These are phyloP conservation scores for Labeo catla DNA, from an alignment of 2,113 vertebrate genomes.

Conservation along the genomic window DNA sequence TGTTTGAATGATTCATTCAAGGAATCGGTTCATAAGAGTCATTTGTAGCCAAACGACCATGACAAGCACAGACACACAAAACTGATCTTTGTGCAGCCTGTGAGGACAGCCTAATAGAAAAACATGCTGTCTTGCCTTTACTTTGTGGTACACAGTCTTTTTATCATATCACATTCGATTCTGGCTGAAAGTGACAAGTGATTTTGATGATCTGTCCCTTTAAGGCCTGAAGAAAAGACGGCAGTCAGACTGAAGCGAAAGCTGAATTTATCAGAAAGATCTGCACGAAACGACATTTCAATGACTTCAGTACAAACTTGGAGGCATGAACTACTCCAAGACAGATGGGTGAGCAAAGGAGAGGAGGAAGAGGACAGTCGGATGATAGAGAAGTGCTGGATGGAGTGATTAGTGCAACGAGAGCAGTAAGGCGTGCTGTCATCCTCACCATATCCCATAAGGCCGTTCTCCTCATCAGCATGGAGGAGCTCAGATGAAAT, in stretches of 20 bases:
- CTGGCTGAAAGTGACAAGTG: background rate
- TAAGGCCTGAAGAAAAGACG: background rate
- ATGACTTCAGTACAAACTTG: slow-evolving; percentile 2
- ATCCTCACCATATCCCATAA: slow-evolving; percentile 35
- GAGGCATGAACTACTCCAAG: slow-evolving; percentile 5
- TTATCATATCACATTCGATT: background rate
- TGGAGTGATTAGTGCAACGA: slow-evolving; percentile 47
- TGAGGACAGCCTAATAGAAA: background rate
- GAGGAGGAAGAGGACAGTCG: slow-evolving; percentile 18
- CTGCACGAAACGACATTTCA: background rate
- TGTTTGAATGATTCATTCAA: background rate
- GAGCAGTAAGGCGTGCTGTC: slow-evolving; percentile 21
- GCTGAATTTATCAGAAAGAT: slow-evolving; percentile 3
- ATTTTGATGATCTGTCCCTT: background rate
- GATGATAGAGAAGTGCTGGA: slow-evolving; percentile 41
- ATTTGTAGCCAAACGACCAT: background rate
- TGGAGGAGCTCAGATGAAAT: slow-evolving; percentile 43
- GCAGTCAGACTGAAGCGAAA: background rate
- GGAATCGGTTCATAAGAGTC: background rate
- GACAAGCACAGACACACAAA: background rate
- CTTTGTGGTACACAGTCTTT: background rate
- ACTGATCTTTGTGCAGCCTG: background rate
- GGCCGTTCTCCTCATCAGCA: slow-evolving; percentile 29
- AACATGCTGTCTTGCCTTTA: background rate
- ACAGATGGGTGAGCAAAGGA: background rate